These are phyloP conservation scores for Halyomorpha halys DNA, from an alignment of 1,140 invertebrate species.

Conservation along the genomic window DNA sequence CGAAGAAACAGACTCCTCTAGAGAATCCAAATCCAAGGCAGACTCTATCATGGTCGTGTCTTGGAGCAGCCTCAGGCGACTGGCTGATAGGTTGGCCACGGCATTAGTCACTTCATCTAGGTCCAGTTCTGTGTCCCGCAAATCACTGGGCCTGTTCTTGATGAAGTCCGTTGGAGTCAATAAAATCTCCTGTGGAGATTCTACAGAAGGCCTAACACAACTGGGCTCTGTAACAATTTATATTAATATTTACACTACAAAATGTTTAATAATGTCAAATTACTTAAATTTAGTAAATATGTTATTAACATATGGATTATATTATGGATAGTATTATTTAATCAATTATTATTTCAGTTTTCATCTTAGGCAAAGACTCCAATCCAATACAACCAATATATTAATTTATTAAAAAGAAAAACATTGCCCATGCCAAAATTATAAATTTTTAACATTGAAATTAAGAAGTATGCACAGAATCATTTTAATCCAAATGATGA, in stretches of 20 bases:
- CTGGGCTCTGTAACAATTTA: conserved; percentile 5
- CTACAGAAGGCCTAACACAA: conserved; percentile 6
- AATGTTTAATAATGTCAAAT: no score
- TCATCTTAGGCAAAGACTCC: no score
- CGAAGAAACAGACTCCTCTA: conserved; percentile 50
- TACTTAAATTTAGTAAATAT: no score
- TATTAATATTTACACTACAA: not conserved
- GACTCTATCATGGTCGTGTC: conserved; percentile 80
- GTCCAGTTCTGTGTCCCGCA: conserved; percentile 29
- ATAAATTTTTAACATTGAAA: no score
- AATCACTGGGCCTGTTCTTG: conserved; percentile 18
- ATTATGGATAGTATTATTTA: no score
- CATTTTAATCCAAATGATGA: no score
- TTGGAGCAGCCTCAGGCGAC: conserved; percentile 57
- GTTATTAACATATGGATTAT: no score
- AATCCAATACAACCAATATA: no score
- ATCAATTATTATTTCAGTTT: no score
- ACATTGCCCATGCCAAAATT: no score
- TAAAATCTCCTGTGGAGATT: conserved; percentile 7
- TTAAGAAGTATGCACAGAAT: no score
- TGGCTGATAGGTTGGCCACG: conserved; percentile 39
- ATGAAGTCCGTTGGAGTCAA: conserved; percentile 18
- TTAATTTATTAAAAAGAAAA: no score
- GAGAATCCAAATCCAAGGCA: conserved; percentile 70
- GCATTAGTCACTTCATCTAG: conserved; percentile 29